Base-by-base conservation (phyloP, 2,797 vertebrate species). In the Rhinatrema bivittatum region DNA sequence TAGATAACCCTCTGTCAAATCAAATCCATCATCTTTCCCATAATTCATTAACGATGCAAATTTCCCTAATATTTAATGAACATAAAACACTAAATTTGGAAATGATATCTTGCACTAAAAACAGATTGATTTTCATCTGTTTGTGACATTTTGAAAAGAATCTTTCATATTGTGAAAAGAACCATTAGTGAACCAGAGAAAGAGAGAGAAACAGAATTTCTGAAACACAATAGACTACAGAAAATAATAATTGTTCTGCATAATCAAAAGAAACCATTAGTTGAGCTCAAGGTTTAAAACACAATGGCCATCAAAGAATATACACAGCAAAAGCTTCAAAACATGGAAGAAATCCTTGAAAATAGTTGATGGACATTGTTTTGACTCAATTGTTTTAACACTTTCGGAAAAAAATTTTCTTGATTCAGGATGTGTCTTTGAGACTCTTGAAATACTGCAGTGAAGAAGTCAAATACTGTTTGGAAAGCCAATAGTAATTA, bases 401-500 rank as follows among this genome's bases (percentile, higher is more conserved):
- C 67, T 62, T 20, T 25, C 74, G n/a, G 81, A 63, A 68, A 56
- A 32, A 65, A 70, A 78, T 76, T 62, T 74, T 10, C 53, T 68
- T 66, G 72, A 62, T 78, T 38, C 39, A 60, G 29, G 66, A 45
- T 47, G 44, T 25, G 17, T 65, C n/a, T n/a, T n/a, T n/a, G n/a
- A n/a, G n/a, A n/a, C 50, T 72, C 68, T 72, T 40, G 60, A 72
- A 79, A 80, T 37, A n/a, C 69, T 76, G 73, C n/a, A n/a, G n/a
- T n/a, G 79, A 82, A 79, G 79, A 58, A 82, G 85, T 86, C 83
- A 78, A 73, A 79, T 83, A 68, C 80, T 77, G 63, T 84, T 87
- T 84, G 87, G 90, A 65, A 65, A 90, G 84, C 89, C 85, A 87
- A 63, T 86, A 87, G 81, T 80, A 86, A 86, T 88, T 89, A 86